Evolutionary conservation across 30 jellyfish, hydroid and myxozoan genomes (phyloP).

Genomic region (Catostylus mosaicus): DNA sequence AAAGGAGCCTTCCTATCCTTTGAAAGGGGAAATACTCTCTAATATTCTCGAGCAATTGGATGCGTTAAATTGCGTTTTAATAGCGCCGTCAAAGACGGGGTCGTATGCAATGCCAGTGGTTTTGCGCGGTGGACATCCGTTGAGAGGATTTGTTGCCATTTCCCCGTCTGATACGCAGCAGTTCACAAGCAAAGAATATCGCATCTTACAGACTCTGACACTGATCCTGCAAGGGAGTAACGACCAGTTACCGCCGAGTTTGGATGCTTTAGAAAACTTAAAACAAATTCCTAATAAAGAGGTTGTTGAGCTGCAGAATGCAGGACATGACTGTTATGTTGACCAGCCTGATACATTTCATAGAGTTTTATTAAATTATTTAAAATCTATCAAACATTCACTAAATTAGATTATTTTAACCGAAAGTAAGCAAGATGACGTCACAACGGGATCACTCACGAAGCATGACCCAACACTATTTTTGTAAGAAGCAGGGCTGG

Average conservation of each 20-base stretch:
- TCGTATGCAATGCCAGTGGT: constrained; percentile 75
- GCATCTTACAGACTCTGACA: constrained; percentile 33
- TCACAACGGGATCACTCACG: too few relatives aligned
- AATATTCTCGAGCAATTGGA: constrained; percentile 42
- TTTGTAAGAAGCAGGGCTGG: too few relatives aligned
- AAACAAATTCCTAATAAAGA: constrained; percentile 41
- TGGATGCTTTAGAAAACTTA: constrained; percentile 30
- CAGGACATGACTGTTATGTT: constrained; percentile 67
- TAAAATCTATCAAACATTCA: neutral
- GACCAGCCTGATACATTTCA: constrained; percentile 57
- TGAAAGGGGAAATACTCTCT: constrained; percentile 47
- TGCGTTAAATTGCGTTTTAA: constrained; percentile 44
- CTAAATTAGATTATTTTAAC: too few relatives aligned
- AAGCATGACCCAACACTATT: too few relatives aligned
- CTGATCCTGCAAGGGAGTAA: constrained; percentile 49
- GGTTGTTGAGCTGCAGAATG: constrained; percentile 40
- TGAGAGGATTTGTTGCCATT: constrained; percentile 69
- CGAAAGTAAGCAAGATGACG: too few relatives aligned
- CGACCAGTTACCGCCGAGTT: constrained; percentile 53
- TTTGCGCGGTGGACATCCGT: constrained; percentile 53
- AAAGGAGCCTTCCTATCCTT: constrained; percentile 36
- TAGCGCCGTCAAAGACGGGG: constrained; percentile 70
- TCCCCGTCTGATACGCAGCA: constrained; percentile 52
- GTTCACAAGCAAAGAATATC: constrained; percentile 50
- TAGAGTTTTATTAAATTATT: constrained; percentile 14